These are phyloP conservation scores for Cephus pygmeus DNA, from an alignment of 2,888 invertebrate genomes.

Conservation along the genomic window DNA sequence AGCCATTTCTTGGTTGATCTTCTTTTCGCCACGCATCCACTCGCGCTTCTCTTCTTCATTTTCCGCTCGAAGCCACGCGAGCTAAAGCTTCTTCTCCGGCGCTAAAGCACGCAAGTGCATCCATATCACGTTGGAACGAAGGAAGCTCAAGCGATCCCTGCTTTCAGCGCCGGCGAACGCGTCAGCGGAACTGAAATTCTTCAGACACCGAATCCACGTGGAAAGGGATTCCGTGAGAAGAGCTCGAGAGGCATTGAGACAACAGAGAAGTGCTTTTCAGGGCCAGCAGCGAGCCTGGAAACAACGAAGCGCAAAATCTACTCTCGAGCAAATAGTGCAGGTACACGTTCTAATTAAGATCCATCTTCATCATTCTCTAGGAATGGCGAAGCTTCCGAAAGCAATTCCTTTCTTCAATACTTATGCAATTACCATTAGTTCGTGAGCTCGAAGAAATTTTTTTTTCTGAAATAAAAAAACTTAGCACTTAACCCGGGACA, in stretches of 20 bases:
- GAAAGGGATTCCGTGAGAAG: constrained; percentile 86
- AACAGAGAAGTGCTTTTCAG: constrained; percentile 76
- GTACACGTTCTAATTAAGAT: constrained; percentile 44
- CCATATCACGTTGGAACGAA: neutral
- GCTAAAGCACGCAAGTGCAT: neutral
- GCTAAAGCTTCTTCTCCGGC: neutral
- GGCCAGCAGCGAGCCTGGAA: constrained; percentile 73
- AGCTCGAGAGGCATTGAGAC: constrained; percentile 80
- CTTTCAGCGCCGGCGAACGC: constrained; percentile 57
- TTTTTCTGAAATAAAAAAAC: neutral
- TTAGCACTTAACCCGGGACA: neutral
- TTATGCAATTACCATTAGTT: neutral
- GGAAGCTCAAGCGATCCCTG: neutral
- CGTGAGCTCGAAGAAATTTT: neutral
- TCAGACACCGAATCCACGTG: constrained; percentile 83
- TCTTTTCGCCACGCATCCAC: constrained; percentile 16
- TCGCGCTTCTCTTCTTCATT: neutral
- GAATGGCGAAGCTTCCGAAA: neutral
- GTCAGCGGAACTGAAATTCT: constrained; percentile 82
- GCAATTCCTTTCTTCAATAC: neutral
- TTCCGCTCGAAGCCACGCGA: neutral
- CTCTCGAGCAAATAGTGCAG: constrained; percentile 70
- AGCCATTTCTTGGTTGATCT: constrained; percentile 5
- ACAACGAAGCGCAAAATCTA: constrained; percentile 68
- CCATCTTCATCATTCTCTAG: neutral